Evolutionary conservation across 2,113 vertebrate genomes (phyloP).

Genomic region (Trogon surrucura): DNA sequence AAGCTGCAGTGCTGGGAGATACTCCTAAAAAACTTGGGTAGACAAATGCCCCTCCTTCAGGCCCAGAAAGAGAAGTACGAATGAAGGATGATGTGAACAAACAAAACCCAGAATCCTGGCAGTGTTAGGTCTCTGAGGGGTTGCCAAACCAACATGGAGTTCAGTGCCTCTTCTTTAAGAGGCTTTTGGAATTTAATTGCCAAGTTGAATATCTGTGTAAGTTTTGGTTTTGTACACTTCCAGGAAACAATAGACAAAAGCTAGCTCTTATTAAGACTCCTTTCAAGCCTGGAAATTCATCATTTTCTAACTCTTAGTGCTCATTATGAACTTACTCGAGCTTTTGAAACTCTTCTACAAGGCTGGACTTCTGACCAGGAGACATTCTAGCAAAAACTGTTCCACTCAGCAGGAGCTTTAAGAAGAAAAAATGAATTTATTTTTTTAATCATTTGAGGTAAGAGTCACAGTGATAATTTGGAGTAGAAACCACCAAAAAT

Average conservation of each 20-base stretch:
- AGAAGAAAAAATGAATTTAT: not conserved
- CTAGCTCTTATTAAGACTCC: not conserved
- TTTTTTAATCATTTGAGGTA: not conserved
- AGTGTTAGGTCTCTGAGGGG: not conserved
- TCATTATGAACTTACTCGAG: constrained; percentile 77
- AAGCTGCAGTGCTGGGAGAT: not conserved
- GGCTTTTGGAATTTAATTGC: not conserved
- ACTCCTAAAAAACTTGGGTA: not conserved
- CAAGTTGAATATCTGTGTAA: not conserved
- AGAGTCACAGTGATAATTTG: not conserved
- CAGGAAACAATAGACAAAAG: not conserved
- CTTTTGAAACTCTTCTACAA: constrained; percentile 84
- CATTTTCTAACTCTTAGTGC: not conserved
- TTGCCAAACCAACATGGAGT: not conserved
- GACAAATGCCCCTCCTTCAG: not conserved
- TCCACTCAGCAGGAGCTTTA: constrained; percentile 78
- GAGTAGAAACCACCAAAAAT: not conserved
- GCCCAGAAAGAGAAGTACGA: not conserved
- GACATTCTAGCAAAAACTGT: constrained; percentile 86
- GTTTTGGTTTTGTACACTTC: not conserved
- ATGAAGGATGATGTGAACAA: not conserved
- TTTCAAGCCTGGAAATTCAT: not conserved
- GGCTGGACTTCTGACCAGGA: constrained; percentile 80
- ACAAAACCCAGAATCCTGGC: not conserved
- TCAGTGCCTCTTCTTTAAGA: not conserved